These are phyloP conservation scores for Drosophila littoralis DNA, from an alignment of 1,140 invertebrate genomes.

Conservation along the genomic window DNA sequence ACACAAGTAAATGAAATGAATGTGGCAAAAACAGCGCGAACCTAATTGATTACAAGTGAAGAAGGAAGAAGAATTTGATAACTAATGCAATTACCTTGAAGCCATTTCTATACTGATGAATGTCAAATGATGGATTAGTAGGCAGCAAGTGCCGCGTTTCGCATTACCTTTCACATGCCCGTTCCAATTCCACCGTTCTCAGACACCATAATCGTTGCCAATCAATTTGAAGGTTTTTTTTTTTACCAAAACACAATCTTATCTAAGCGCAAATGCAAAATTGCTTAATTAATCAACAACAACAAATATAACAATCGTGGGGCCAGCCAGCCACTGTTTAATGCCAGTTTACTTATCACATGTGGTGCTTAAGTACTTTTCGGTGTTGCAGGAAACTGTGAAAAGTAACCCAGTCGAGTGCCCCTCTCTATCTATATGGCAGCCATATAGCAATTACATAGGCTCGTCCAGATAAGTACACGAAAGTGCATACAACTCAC, in stretches of 20 bases:
- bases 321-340: background rate
- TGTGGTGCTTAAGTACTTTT: slow-evolving; percentile 20
- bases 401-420: background rate
- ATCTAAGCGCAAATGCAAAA: slow-evolving; percentile 38
- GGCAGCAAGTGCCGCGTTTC: slow-evolving; percentile 2
- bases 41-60: background rate
- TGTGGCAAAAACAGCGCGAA: too few relatives aligned
- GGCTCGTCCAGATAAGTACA: background rate
- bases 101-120: background rate
- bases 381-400: slow-evolving; percentile 30
- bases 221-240: slow-evolving; percentile 11
- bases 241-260: slow-evolving; percentile 21
- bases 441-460: slow-evolving; percentile 5
- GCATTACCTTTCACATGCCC: background rate
- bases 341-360: slow-evolving; percentile 14
- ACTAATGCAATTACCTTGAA: background rate
- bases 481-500: too few relatives aligned
- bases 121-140: background rate
- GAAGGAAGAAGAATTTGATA: background rate
- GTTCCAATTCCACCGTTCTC: slow-evolving; percentile 10
- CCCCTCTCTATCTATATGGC: slow-evolving; percentile 14
- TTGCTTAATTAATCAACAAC: slow-evolving; percentile 40
- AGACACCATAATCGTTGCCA: background rate
- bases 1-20: background rate
- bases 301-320: background rate